A percentile compares a stretch with the other conserved stretches of the same genome.
phyloP scores from a whole-genome alignment of 2,797 vertebrate genomes.

The Malacoraja senta region DNA sequence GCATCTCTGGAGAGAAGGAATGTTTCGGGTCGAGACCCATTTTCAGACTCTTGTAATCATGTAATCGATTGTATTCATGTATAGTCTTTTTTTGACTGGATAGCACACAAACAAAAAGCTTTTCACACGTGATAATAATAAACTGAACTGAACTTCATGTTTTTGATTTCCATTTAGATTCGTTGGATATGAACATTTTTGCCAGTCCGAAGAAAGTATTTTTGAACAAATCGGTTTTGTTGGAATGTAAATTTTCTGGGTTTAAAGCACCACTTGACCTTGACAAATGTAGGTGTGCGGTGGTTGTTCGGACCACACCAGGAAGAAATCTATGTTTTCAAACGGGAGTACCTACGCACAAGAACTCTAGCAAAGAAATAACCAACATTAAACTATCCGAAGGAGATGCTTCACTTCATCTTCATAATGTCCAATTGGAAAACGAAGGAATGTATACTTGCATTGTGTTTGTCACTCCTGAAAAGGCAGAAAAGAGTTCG shows the following conservation, averaged over 20 bases:
- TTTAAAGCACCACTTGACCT: neutral
- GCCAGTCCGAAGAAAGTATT: neutral
- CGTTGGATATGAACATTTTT: constrained; percentile 10
- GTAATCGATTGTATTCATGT: too few relatives aligned
- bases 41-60: too few relatives aligned
- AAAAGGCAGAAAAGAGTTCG: neutral
- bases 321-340: neutral
- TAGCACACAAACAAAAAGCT: too few relatives aligned
- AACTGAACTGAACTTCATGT: too few relatives aligned
- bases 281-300: neutral
- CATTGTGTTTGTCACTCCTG: constrained; percentile 14
- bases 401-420: constrained; percentile 23
- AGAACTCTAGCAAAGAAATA: neutral
- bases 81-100: too few relatives aligned
- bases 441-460: neutral
- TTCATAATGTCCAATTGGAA: neutral
- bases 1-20: too few relatives aligned
- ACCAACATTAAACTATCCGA: neutral
- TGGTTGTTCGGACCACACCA: neutral
- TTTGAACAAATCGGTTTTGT: neutral
- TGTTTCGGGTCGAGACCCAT: too few relatives aligned
- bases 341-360: fast-evolving
- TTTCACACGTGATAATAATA: too few relatives aligned
- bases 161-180: neutral
- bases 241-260: neutral